Percentiles rank a stretch among this genome's conserved stretches.
Conservation (phyloP, 1,140 invertebrate species). For the Drosophila micromelanica region DNA sequence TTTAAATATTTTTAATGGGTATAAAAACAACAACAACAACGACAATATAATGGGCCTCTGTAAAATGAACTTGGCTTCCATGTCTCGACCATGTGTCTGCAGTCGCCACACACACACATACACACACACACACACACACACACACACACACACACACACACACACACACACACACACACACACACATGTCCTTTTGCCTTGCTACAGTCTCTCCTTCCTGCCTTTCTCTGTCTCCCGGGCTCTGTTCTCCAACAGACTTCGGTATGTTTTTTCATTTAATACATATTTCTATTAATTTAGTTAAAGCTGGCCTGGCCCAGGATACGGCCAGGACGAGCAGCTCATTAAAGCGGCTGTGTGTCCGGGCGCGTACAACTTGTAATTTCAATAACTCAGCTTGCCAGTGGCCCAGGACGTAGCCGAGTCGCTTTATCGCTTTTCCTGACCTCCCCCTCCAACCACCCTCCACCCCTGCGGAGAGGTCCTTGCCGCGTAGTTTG, state of each 20-base stretch:
- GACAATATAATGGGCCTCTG: conserved; percentile 15
- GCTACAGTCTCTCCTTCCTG: neutral
- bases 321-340: conserved; percentile 23
- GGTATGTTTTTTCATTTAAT: conserved; percentile 12
- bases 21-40: conserved; percentile 5
- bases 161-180: conserved; percentile 5
- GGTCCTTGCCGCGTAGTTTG: conserved; percentile 15
- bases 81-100: conserved; percentile 48
- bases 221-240: neutral
- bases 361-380: conserved; percentile 32
- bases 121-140: no score
- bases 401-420: conserved; percentile 23
- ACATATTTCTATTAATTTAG: conserved; percentile 58
- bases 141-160: no score
- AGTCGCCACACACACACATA: conserved; percentile 11
- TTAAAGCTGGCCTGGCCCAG: conserved; percentile 38
- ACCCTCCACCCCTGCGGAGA: no score
- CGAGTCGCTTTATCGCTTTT: conserved; percentile 17
- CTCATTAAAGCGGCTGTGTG: conserved; percentile 58
- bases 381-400: conserved; percentile 72
- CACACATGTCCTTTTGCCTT: neutral
- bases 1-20: neutral
- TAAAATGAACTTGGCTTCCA: conserved; percentile 50
- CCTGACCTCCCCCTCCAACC: no score
- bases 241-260: no score